phyloP scores from a whole-genome alignment of 2,113 vertebrate species.

The Todiramphus chloris region DNA sequence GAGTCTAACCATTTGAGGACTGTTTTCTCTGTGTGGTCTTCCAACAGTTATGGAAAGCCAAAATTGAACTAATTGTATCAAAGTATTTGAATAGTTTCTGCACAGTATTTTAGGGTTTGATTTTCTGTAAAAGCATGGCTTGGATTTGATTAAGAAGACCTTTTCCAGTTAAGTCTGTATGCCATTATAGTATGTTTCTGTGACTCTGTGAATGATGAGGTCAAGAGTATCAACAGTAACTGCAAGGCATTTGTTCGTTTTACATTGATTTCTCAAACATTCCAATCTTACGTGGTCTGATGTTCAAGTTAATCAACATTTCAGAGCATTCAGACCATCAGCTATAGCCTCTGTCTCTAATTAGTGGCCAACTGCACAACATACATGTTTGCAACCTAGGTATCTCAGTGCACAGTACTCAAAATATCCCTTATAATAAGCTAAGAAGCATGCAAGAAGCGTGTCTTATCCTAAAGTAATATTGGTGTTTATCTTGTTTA shows the following conservation, averaged over 20 bases:
- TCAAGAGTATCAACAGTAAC: background rate
- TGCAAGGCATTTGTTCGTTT: background rate
- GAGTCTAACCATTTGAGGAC: background rate
- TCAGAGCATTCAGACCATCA: background rate
- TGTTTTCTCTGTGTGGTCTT: background rate
- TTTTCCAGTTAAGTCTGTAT: background rate
- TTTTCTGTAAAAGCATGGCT: background rate
- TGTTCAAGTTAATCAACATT: background rate
- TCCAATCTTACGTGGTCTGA: background rate
- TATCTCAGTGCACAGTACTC: background rate
- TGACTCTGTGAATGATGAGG: background rate
- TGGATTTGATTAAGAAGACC: background rate
- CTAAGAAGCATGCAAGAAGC: background rate
- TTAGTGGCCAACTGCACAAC: background rate
- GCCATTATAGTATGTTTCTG: background rate
- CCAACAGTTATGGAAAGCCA: background rate
- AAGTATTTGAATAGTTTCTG: background rate
- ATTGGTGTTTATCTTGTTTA: slow-evolving; percentile 7
- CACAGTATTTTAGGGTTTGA: background rate
- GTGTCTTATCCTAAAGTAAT: background rate
- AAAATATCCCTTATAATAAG: background rate
- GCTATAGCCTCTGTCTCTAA: background rate
- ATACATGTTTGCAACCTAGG: background rate
- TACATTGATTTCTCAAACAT: background rate
- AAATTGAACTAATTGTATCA: background rate